A percentile compares a stretch with the other conserved stretches of the same genome.
phyloP scores from a whole-genome alignment of 2,113 vertebrate species.

The Ceuthmochares aereus region DNA sequence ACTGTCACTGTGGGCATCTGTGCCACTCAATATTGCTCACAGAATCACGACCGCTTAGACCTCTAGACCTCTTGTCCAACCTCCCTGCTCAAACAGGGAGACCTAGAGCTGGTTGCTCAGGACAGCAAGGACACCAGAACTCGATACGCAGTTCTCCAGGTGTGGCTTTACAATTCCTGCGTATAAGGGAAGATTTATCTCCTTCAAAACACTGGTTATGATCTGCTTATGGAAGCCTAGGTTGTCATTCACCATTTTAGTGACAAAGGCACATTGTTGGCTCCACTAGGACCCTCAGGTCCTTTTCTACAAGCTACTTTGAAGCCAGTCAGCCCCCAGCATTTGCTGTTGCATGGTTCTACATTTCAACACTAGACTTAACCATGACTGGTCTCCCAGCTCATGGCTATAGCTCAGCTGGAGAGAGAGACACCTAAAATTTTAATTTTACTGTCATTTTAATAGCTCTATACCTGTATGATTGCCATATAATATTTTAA shows the following conservation, averaged over 20 bases:
- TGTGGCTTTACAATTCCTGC: neutral
- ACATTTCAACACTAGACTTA: neutral
- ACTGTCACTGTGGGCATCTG: neutral
- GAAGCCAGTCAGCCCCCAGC: neutral
- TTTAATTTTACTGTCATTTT: neutral
- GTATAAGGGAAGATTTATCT: neutral
- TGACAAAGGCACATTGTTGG: rapidly evolving
- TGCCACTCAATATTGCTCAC: neutral
- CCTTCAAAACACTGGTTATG: rapidly evolving
- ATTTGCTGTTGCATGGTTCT: neutral
- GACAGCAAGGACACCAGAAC: neutral
- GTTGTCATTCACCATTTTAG: no score
- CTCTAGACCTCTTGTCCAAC: neutral
- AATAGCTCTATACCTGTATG: neutral
- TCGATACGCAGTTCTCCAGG: neutral
- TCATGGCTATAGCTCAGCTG: neutral
- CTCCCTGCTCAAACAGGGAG: neutral
- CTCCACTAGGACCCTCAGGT: neutral
- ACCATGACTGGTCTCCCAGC: rapidly evolving
- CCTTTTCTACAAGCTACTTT: neutral
- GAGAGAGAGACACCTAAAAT: neutral
- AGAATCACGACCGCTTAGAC: no score
- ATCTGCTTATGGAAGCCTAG: neutral
- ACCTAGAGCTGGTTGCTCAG: rapidly evolving
- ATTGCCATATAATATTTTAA: neutral